Conservation (phyloP, 2,888 invertebrate genomes). For the Magallana nippona region DNA sequence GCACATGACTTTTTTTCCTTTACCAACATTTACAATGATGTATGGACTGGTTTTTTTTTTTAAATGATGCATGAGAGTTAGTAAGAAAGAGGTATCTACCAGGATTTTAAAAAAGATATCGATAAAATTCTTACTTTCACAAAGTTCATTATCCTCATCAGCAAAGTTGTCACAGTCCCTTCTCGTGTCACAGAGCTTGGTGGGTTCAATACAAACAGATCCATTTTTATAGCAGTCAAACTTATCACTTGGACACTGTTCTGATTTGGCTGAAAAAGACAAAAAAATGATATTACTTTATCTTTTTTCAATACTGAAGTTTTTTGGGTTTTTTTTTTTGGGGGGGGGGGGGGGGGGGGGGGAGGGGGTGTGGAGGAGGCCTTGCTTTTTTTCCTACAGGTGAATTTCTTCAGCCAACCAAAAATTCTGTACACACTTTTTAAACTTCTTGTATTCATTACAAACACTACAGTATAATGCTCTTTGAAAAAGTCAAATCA, state of each 20-base stretch:
- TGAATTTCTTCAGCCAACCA: too few species aligned
- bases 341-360: too few species aligned
- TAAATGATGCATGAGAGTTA: conserved; percentile 11
- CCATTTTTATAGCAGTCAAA: conserved; percentile 84
- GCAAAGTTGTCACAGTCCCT: conserved; percentile 93
- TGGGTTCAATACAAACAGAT: conserved; percentile 89
- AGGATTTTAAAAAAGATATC: not conserved
- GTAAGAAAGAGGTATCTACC: conserved; percentile 7
- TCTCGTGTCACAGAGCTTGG: conserved; percentile 90
- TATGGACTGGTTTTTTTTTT: not conserved
- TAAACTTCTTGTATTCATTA: too few species aligned
- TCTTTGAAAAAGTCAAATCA: not conserved
- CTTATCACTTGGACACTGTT: conserved; percentile 56
- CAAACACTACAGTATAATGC: too few species aligned
- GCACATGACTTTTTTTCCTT: not conserved
- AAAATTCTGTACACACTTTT: too few species aligned
- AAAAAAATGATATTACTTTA: conserved; percentile 1
- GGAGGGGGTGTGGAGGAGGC: too few species aligned
- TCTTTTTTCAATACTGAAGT: not conserved
- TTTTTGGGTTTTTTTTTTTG: too few species aligned
- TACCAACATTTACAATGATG: not conserved
- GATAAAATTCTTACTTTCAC: conserved; percentile 59
- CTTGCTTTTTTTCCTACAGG: too few species aligned
- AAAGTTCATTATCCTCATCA: conserved; percentile 84
- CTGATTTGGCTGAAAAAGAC: conserved; percentile 39